phyloP scores from a whole-genome alignment of 2,797 vertebrate species.

The Gadopsis bispinosus region DNA sequence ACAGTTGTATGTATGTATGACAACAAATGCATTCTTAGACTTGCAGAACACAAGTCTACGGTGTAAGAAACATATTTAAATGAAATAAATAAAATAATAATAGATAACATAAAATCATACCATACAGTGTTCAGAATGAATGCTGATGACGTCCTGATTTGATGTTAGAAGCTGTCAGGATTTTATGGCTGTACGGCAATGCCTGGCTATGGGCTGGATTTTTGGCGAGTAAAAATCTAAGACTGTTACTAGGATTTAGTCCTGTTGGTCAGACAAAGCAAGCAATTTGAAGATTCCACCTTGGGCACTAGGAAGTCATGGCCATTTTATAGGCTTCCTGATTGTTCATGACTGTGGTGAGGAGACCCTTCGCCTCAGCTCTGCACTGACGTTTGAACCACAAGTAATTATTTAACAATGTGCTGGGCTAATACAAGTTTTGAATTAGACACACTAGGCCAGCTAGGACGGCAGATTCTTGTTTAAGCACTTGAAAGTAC shows the following conservation, averaged over 20 bases:
- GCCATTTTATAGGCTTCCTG: too few species aligned
- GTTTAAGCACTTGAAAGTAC: not conserved
- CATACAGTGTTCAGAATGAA: too few species aligned
- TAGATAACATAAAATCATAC: not conserved
- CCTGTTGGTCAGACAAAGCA: too few species aligned
- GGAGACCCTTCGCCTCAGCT: not conserved
- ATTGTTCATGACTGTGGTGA: not conserved
- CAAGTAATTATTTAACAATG: not conserved
- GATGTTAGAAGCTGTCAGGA: slow-evolving; percentile 78
- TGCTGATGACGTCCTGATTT: too few species aligned
- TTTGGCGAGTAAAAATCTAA: slow-evolving; percentile 82
- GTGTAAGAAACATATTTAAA: not conserved
- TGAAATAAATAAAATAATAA: not conserved
- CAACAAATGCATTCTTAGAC: too few species aligned
- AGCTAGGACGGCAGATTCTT: not conserved
- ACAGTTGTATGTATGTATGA: too few species aligned
- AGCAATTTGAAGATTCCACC: not conserved
- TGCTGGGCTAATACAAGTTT: not conserved
- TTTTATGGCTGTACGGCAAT: slow-evolving; percentile 85
- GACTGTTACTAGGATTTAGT: too few species aligned
- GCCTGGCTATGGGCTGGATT: slow-evolving; percentile 86
- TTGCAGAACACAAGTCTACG: too few species aligned
- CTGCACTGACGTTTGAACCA: not conserved
- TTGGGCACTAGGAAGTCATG: too few species aligned
- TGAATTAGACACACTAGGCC: not conserved